phyloP scores from a whole-genome alignment of 2,797 vertebrate species.

The Mareca penelope region DNA sequence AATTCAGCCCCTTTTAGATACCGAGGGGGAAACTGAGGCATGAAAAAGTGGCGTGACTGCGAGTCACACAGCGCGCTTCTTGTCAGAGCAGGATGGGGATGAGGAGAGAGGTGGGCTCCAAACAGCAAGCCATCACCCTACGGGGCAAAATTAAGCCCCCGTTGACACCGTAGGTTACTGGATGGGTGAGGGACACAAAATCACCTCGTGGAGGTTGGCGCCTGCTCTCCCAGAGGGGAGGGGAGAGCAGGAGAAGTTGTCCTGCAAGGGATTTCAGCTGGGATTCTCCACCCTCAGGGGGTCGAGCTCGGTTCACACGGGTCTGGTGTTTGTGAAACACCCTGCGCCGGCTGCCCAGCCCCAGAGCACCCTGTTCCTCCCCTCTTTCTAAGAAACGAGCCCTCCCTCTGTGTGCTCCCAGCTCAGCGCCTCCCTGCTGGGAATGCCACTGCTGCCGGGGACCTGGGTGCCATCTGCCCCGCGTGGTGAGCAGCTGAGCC shows the following conservation, averaged over 20 bases:
- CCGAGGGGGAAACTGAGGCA: constrained; percentile 14
- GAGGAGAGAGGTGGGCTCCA: neutral
- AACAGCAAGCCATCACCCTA: neutral
- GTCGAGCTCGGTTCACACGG: neutral
- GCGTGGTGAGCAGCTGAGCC: neutral
- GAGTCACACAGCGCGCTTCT: neutral
- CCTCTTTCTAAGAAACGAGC: constrained; percentile 13
- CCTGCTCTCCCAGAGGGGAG: neutral
- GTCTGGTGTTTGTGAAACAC: neutral
- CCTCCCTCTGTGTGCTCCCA: neutral
- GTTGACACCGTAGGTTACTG: neutral
- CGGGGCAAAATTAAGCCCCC: neutral
- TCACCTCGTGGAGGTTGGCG: neutral
- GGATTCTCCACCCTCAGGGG: neutral
- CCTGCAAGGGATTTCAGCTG: neutral
- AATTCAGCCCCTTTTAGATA: neutral
- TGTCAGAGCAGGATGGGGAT: neutral
- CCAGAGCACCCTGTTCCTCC: neutral
- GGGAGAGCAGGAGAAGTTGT: neutral
- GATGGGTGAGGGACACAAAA: accelerated
- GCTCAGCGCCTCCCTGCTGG: neutral
- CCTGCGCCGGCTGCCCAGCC: neutral
- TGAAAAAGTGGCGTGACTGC: neutral
- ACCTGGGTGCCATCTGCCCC: neutral
- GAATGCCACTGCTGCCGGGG: accelerated